Conservation (phyloP, 23 tunicate species). For the Trididemnum clinides region DNA sequence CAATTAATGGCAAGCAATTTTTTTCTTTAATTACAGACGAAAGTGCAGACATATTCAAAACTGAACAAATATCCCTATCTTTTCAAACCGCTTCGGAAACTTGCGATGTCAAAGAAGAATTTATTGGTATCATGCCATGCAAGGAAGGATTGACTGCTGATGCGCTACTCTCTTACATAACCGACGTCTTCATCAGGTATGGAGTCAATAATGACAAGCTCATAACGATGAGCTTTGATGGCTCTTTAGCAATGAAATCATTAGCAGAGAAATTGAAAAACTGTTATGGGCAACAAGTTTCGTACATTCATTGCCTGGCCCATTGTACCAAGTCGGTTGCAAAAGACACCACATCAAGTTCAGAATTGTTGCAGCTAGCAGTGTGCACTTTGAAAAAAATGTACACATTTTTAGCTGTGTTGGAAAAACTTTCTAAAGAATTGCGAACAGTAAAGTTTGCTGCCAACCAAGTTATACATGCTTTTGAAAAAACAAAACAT, state of each 20-base stretch:
- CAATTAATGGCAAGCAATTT: constrained; percentile 21
- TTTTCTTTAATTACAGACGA: constrained; percentile 13
- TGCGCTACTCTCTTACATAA: constrained; percentile 22
- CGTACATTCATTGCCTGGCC: constrained; percentile 33
- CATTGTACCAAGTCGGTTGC: constrained; percentile 21
- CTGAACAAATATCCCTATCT: constrained; percentile 19
- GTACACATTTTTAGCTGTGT: constrained; percentile 19
- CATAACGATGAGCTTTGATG: constrained; percentile 16
- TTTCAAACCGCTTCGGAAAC: constrained; percentile 28
- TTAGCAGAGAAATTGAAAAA: constrained; percentile 27
- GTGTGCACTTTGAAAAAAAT: constrained; percentile 16
- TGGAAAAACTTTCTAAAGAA: constrained; percentile 30
- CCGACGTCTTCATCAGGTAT: constrained; percentile 32
- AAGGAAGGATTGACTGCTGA: constrained; percentile 36
- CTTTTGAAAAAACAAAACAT: constrained; percentile 25
- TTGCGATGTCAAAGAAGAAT: constrained; percentile 14
- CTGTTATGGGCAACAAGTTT: constrained; percentile 33
- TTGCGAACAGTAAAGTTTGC: constrained; percentile 30
- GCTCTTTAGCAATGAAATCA: constrained; percentile 23
- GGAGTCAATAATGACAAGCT: constrained; percentile 29
- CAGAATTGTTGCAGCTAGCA: constrained; percentile 28
- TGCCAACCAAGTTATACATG: constrained; percentile 24
- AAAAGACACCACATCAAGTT: constrained; percentile 22
- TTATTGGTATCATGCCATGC: constrained; percentile 27
- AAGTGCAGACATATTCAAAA: constrained; percentile 16